Evolutionary conservation across 2,113 vertebrate genomes (phyloP), one percentile per base, ranked within the genome.

Genomic region (Hyperoodon ampullatus): DNA sequence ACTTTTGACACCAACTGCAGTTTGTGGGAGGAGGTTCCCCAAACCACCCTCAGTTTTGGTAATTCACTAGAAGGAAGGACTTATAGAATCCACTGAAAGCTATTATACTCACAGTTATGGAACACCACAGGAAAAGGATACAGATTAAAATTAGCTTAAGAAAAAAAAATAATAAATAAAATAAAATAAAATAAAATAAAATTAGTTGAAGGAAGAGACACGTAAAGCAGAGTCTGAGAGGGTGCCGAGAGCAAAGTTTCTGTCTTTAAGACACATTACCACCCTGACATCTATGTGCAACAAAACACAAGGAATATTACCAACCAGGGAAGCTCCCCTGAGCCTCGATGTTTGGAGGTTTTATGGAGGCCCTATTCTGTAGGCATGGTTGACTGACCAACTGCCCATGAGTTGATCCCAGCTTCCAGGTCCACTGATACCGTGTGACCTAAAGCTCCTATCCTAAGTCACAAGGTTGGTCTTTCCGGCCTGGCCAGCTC

Each of bases 201-300:
- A 58, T 81, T 44, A 68, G 35, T 23, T 47, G 47, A 77, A 81
- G 81, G 82, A 50, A 75, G 86, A 93, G 60, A 44, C 53, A 10
- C 1, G 4, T 0, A 28, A 24, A 55, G 10, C 23, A 61, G 70
- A 74, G 75, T 70, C 82, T n/a, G 10, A 6, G 86, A 68, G 39
- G 50, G 24, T 6, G 47, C 93, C 14, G 5, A 23, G n/a, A 42
- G 35, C 18, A 35, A 90, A 53, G 11, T 16, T 18, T 58, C n/a
- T 28, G 8, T 65, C 42, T 35, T 24, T 1, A 16, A 39, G 8
- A 24, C 2, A 24, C 1, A 0, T 68, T 33, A 74, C 24, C 7
- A 7, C 24, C 47, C 39, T 47, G n/a, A 39, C 19, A 9, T 4
- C 10, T 0, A 4, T 1, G 2, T 15, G 6, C 23, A 44, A 28